Conservation (phyloP, 2,113 vertebrate species). For the Aramus guarauna region DNA sequence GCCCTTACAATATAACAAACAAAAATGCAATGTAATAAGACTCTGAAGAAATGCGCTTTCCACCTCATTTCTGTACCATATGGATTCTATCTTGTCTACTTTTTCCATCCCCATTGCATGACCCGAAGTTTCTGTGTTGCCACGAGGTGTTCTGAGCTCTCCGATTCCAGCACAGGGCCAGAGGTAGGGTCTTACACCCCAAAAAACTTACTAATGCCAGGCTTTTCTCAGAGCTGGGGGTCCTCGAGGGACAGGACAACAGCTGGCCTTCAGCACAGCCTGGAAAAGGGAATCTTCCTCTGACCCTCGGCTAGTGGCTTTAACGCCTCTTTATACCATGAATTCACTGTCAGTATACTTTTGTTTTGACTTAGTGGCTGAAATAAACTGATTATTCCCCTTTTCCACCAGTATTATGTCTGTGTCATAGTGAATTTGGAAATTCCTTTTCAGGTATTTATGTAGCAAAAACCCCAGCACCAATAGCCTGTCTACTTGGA, state of each 20-base stretch:
- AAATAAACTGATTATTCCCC: constrained; percentile 60
- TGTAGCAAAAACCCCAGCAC: constrained; percentile 21
- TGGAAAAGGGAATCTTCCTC: constrained; percentile 12
- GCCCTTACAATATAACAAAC: not conserved
- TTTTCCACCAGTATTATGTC: constrained; percentile 51
- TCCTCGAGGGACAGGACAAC: not conserved
- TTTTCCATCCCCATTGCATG: not conserved
- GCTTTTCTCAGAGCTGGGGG: not conserved
- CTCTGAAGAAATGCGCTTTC: not conserved
- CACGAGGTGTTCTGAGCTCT: not conserved
- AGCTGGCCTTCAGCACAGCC: not conserved
- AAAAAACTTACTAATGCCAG: not conserved
- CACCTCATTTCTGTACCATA: not conserved
- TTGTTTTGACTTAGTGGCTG: constrained; percentile 54
- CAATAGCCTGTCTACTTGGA: constrained; percentile 34
- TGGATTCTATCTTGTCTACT: not conserved
- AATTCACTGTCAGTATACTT: constrained; percentile 50
- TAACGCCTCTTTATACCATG: not conserved
- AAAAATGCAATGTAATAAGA: not conserved
- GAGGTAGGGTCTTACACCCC: not conserved
- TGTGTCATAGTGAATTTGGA: constrained; percentile 52
- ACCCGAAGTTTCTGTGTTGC: not conserved
- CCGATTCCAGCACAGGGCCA: rapidly evolving
- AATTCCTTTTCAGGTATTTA: constrained; percentile 60
- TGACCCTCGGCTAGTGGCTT: rapidly evolving